Base-by-base conservation (phyloP, 2,113 vertebrate genomes). In the Sitta europaea region DNA sequence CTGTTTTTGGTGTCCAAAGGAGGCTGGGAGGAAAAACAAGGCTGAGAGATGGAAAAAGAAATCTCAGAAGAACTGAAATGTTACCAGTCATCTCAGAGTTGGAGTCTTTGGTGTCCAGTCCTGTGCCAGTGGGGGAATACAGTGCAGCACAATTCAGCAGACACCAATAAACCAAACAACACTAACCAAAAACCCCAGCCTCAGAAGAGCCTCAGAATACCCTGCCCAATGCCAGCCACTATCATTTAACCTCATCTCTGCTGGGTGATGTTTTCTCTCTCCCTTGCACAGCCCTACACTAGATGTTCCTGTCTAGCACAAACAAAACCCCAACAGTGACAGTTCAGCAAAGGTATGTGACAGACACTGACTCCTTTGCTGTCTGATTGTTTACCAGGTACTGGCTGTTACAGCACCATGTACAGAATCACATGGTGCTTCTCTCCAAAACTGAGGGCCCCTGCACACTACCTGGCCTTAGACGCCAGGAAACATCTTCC, bases 151-250 rank as follows among this genome's bases (percentile, higher is more conserved):
- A 16, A 40, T 40, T 29, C 15, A 78, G 48, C 12, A 31, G 51
- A 62, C 31, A 38, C 18, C 59, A 57, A 22, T 9, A 65, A 84
- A 47, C 16, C 40, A 73, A 87, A 35, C 23, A 47, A 11, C 25
- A 3, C 45, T 6, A 42, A 4, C 70, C 0, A 3, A 59, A 50
- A 59, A 4, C 3, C 5, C 25, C 50, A 29, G 4, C 22, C 55
- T 74, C 55, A 24, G 48, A 84, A 57, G 45, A 29, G 4, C 22
- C 55, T 74, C 55, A 24, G 48, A 84, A 57, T 5, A 28, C 23
- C 48, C 28, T 21, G 21, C 9, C 59, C 38, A n/a, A 24, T 25
- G 42, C 40, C 48, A 59, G n/a, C 45, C n/a, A 17, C 36, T 33
- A 12, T 21, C 10, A 38, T 25, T 68, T n/a, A 67, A 55, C 40